Evolutionary conservation across 2,797 vertebrate genomes (phyloP).

Genomic region (Mus minutoides): DNA sequence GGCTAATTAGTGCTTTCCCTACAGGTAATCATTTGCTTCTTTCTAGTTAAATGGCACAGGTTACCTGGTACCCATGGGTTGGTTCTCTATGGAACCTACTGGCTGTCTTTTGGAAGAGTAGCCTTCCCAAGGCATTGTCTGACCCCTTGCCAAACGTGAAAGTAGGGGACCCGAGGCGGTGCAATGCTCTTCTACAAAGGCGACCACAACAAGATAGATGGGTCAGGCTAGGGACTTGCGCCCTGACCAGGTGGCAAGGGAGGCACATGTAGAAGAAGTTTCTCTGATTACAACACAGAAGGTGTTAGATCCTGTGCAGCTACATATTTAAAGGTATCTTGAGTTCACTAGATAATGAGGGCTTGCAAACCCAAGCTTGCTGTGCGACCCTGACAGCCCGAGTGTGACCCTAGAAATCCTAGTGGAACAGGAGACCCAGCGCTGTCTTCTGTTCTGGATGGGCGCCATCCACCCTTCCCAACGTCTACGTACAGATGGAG

Average conservation of each 20-base stretch:
- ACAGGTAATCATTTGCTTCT: not conserved
- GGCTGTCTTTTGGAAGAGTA: not conserved
- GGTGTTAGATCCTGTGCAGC: not conserved
- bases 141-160: not conserved
- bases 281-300: not conserved
- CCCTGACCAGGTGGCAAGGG: not conserved
- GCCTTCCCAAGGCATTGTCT: not conserved
- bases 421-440: not conserved
- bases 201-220: not conserved
- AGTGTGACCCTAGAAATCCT: not conserved
- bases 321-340: not conserved
- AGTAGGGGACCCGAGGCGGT: fast-evolving
- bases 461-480: not conserved
- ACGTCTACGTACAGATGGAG: not conserved
- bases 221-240: not conserved
- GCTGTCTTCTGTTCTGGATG: not conserved
- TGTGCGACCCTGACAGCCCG: not conserved
- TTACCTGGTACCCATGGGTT: not conserved
- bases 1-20: not conserved
- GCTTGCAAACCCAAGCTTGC: not conserved
- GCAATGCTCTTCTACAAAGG: not conserved
- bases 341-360: not conserved
- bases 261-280: not conserved
- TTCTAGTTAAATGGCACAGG: not conserved
- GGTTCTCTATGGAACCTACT: not conserved